Conservation (phyloP, 2,797 vertebrate species). For the Phalloptychus januarius region DNA sequence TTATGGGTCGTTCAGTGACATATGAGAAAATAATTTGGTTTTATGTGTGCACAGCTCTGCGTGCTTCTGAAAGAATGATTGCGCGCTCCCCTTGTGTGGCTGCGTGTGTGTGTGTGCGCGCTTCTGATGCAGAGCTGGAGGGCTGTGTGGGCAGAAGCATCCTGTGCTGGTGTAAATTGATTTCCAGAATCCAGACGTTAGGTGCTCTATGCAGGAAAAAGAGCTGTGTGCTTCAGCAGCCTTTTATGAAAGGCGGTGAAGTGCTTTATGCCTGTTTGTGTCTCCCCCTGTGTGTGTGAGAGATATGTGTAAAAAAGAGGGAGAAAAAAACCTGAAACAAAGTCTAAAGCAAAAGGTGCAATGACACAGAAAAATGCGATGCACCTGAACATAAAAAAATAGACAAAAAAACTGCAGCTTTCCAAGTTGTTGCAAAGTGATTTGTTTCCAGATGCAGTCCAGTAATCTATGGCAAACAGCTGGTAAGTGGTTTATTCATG, state of each 20-base stretch:
- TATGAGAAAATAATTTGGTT: slow-evolving; percentile 59
- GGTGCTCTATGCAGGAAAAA: slow-evolving; percentile 45
- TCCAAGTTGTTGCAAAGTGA: slow-evolving; percentile 9
- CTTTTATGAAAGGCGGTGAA: slow-evolving; percentile 53
- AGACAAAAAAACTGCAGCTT: slow-evolving; percentile 13
- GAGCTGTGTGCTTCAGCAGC: slow-evolving; percentile 39
- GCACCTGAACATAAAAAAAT: slow-evolving; percentile 15
- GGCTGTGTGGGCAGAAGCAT: slow-evolving; percentile 68
- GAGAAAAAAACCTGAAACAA: background rate
- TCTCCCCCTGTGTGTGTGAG: slow-evolving; percentile 27
- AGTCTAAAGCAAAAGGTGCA: slow-evolving; percentile 1
- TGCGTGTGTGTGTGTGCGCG: slow-evolving; percentile 25
- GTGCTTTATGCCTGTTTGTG: slow-evolving; percentile 41
- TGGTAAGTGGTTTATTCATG: slow-evolving; percentile 44
- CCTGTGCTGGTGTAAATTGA: slow-evolving; percentile 65
- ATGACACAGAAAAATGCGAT: slow-evolving; percentile 8
- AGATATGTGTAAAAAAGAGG: slow-evolving; percentile 3
- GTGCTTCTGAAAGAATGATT: slow-evolving; percentile 13
- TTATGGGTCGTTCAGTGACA: slow-evolving; percentile 43
- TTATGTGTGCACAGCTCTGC: slow-evolving; percentile 29
- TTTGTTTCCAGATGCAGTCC: slow-evolving; percentile 9
- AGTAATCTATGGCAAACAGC: slow-evolving; percentile 15
- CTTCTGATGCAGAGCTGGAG: slow-evolving; percentile 47
- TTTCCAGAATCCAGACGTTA: slow-evolving; percentile 65
- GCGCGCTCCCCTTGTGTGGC: slow-evolving; percentile 11